A percentile compares a stretch with the other conserved stretches of the same genome.
These are phyloP conservation scores for Poeciliopsis presidionis DNA, from an alignment of 2,797 vertebrate genomes.

Conservation along the genomic window DNA sequence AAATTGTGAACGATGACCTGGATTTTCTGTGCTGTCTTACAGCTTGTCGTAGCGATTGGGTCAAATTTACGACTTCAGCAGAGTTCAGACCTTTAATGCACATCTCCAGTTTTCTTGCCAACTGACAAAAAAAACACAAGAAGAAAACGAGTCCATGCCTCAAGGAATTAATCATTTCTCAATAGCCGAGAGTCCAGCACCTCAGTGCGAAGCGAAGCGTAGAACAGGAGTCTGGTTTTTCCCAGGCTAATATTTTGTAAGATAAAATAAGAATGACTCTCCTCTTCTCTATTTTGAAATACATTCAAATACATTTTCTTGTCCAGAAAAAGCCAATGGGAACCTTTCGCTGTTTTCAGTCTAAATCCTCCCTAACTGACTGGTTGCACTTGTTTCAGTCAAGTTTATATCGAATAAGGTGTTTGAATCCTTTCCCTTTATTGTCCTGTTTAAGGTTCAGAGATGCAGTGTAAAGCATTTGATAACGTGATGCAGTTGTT, in stretches of 20 bases:
- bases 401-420: neutral
- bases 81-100: too few species aligned
- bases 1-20: too few species aligned
- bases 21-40: too few species aligned
- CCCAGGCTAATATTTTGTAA: neutral
- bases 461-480: neutral
- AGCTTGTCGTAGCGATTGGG: too few species aligned
- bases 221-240: neutral
- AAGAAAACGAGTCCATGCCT: too few species aligned
- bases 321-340: neutral
- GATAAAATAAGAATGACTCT: neutral
- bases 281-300: neutral
- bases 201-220: too few species aligned
- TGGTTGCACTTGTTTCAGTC: neutral
- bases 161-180: too few species aligned
- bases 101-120: too few species aligned
- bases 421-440: neutral
- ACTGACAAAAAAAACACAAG: too few species aligned
- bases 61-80: too few species aligned
- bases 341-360: neutral
- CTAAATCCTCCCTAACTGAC: neutral
- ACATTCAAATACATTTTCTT: neutral
- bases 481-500: neutral
- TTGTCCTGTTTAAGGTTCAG: neutral
- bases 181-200: too few species aligned